Conservation (phyloP, 2,888 invertebrate genomes). For the Chloroclysta siterata region DNA sequence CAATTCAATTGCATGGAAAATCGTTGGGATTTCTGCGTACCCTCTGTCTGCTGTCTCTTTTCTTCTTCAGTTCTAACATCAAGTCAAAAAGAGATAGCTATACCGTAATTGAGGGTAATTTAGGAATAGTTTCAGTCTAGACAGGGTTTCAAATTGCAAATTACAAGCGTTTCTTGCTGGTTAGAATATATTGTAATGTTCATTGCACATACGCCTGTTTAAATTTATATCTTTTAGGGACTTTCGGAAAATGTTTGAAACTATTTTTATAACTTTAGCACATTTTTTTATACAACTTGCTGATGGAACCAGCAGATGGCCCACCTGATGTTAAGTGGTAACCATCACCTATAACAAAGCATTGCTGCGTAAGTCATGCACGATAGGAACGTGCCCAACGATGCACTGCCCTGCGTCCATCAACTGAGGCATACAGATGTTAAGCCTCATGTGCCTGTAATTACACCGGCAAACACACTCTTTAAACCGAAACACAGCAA, state of each 20-base stretch:
- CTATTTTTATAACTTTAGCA: constrained; percentile 21
- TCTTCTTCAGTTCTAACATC: constrained; percentile 30
- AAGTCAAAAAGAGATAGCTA: constrained; percentile 51
- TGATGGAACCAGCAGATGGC: too few relatives aligned
- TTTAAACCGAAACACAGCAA: too few relatives aligned
- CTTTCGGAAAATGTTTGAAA: constrained; percentile 39
- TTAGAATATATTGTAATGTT: constrained; percentile 68
- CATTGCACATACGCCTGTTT: constrained; percentile 63
- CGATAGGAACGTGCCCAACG: too few relatives aligned
- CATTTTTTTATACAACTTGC: too few relatives aligned
- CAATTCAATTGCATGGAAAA: constrained; percentile 83
- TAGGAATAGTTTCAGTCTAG: constrained; percentile 81
- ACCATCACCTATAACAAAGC: too few relatives aligned
- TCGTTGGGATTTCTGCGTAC: constrained; percentile 70
- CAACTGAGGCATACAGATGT: too few relatives aligned
- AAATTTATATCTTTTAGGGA: constrained; percentile 59
- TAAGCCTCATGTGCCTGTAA: too few relatives aligned
- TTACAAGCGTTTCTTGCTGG: constrained; percentile 68
- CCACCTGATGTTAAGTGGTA: too few relatives aligned
- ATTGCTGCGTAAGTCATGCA: too few relatives aligned
- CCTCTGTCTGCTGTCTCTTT: constrained; percentile 59
- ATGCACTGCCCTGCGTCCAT: too few relatives aligned
- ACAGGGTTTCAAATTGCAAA: constrained; percentile 73
- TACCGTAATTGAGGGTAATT: constrained; percentile 73
- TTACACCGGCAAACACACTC: too few relatives aligned